These are phyloP conservation scores for Ichneumoninae sp. DNA, from an alignment of 2,888 invertebrate genomes.

Conservation along the genomic window DNA sequence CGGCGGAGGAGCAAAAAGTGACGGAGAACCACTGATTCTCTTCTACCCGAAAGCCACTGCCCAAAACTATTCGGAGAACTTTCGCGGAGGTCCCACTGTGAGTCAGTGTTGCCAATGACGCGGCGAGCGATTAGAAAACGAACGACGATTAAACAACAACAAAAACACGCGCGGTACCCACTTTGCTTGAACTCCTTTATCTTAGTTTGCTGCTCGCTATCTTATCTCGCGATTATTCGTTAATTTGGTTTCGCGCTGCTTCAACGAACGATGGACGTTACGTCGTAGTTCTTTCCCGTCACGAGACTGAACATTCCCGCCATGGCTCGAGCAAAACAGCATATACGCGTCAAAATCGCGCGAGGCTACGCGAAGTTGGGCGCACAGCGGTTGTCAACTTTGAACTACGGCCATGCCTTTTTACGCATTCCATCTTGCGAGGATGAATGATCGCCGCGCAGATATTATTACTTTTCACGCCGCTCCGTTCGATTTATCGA, in stretches of 20 bases:
- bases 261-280: neutral
- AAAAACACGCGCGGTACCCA: neutral
- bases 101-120: constrained; percentile 49
- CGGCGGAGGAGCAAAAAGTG: neutral
- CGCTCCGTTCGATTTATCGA: neutral
- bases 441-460: constrained; percentile 22
- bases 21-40: constrained; percentile 53
- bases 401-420: neutral
- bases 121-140: constrained; percentile 16
- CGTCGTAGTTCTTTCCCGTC: neutral
- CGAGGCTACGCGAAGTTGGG: constrained; percentile 10
- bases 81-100: constrained; percentile 26
- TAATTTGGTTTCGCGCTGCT: neutral
- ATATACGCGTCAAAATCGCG: neutral
- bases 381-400: constrained; percentile 51
- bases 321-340: neutral
- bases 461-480: neutral
- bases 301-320: constrained; percentile 3
- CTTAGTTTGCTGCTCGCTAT: neutral
- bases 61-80: constrained; percentile 49
- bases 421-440: neutral
- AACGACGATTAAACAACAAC: neutral
- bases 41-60: constrained; percentile 64
- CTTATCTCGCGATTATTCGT: neutral
- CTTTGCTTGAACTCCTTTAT: neutral